Evolutionary conservation across 2,113 vertebrate genomes (phyloP).

Genomic region (Scortum barcoo): DNA sequence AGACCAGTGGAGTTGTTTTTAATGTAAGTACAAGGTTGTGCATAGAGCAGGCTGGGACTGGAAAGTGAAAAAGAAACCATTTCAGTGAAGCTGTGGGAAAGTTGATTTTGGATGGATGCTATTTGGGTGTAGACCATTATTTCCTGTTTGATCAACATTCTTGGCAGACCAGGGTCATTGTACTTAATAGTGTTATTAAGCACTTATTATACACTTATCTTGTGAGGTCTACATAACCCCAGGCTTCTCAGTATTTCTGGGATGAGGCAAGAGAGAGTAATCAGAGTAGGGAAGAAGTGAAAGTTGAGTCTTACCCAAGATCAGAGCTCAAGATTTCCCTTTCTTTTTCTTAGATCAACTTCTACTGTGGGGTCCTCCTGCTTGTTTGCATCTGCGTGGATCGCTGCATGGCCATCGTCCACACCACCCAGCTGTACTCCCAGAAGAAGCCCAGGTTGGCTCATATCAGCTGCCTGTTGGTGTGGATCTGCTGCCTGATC

Average conservation of each 20-base stretch:
- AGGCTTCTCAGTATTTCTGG: neutral
- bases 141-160: neutral
- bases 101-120: neutral
- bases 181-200: neutral
- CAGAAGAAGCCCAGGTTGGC: conserved; percentile 40
- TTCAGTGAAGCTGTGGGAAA: conserved; percentile 9
- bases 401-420: conserved; percentile 81
- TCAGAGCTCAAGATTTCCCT: neutral
- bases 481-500: conserved; percentile 83
- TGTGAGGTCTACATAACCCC: neutral
- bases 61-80: neutral
- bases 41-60: accelerated
- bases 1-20: conserved; percentile 83
- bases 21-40: conserved; percentile 70
- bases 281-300: neutral
- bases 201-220: neutral
- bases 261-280: neutral
- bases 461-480: conserved; percentile 67
- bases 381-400: conserved; percentile 85
- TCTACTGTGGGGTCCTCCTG: conserved; percentile 86
- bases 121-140: neutral
- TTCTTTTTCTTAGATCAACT: conserved; percentile 80
- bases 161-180: neutral
- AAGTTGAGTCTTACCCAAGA: neutral
- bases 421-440: conserved; percentile 75